phyloP scores from a whole-genome alignment of 2,888 invertebrate species.

The Nomada goodeniana region DNA sequence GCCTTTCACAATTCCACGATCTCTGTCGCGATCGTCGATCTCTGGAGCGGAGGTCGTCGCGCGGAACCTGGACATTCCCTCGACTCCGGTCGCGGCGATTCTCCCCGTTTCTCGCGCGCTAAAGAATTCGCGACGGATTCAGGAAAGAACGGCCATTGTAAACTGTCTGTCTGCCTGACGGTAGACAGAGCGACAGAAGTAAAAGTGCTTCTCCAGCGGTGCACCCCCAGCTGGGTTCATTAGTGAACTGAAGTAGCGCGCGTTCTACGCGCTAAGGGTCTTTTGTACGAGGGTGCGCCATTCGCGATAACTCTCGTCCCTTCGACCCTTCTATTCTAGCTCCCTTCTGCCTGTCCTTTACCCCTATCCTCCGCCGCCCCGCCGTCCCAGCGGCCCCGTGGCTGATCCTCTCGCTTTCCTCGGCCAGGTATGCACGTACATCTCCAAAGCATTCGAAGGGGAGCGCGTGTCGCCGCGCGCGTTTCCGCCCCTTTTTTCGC shows the following conservation, averaged over 20 bases:
- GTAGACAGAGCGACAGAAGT: slow-evolving; percentile 78
- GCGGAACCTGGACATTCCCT: too few species aligned
- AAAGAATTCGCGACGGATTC: slow-evolving; percentile 55
- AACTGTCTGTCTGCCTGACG: slow-evolving; percentile 64
- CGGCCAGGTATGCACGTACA: slow-evolving; percentile 32
- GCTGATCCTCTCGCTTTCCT: slow-evolving; percentile 36
- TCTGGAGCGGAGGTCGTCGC: not conserved
- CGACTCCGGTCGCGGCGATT: not conserved
- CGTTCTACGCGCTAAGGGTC: slow-evolving; percentile 72
- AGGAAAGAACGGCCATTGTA: slow-evolving; percentile 61
- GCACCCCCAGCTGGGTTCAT: slow-evolving; percentile 78
- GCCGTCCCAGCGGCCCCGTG: not conserved
- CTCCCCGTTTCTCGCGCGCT: not conserved
- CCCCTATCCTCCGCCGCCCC: not conserved
- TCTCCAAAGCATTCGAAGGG: not conserved
- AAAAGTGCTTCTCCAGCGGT: slow-evolving; percentile 80
- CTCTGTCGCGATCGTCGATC: not conserved
- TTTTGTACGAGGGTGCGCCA: slow-evolving; percentile 74
- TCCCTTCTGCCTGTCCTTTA: slow-evolving; percentile 8
- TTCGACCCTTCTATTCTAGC: slow-evolving; percentile 50
- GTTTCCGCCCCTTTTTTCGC: slow-evolving; percentile 11
- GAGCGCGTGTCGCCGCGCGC: slow-evolving; percentile 7
- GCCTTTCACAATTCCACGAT: not conserved
- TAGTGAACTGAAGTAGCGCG: slow-evolving; percentile 78
- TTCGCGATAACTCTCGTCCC: slow-evolving; percentile 69